Conservation (phyloP, 2,888 invertebrate species). For the Labia minor region DNA sequence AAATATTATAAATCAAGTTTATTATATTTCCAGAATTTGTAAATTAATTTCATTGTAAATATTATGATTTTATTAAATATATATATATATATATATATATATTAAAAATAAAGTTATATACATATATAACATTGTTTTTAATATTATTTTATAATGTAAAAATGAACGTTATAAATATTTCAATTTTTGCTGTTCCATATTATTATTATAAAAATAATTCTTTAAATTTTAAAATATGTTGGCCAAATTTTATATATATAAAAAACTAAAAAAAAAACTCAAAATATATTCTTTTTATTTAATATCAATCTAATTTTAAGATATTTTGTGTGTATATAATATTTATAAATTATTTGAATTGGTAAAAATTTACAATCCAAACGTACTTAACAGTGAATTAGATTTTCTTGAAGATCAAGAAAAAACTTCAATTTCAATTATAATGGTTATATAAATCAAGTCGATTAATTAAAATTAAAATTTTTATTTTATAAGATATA, state of each 20-base stretch:
- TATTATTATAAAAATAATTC: not conserved
- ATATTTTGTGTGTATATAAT: not conserved
- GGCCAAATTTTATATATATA: not conserved
- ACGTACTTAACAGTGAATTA: no score
- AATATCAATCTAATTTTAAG: not conserved
- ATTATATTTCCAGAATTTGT: conserved; percentile 1
- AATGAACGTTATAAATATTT: not conserved
- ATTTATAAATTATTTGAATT: not conserved
- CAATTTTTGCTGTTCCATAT: not conserved
- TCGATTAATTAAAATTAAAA: no score
- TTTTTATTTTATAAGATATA: no score
- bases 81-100: no score
- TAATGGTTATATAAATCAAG: no score
- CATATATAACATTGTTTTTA: not conserved
- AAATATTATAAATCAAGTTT: not conserved
- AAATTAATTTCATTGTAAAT: not conserved
- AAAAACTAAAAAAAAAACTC: not conserved
- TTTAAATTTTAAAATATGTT: conserved; percentile 13
- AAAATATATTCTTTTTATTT: not conserved
- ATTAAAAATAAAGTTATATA: not conserved
- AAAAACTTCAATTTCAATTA: no score
- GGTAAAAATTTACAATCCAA: no score
- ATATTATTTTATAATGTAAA: not conserved
- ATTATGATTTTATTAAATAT: not conserved
- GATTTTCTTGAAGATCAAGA: no score